Evolutionary conservation across 2,888 invertebrate genomes (phyloP), one percentile per base, ranked within the genome.

Genomic region (Drosophila pseudotakahashii): DNA sequence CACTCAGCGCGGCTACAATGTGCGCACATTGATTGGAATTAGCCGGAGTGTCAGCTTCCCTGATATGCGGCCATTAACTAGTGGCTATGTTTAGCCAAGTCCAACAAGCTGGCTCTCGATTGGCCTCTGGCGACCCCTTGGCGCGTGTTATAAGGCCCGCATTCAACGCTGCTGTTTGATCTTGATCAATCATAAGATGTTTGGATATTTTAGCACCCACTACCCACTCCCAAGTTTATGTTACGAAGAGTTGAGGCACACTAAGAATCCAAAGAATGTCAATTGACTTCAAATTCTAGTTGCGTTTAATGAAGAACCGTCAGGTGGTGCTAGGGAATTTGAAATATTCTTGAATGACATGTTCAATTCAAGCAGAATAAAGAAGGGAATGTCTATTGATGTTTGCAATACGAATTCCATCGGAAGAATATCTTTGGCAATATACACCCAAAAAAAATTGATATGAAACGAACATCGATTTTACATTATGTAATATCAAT

Each of bases 41-140:
- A 51, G 39, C 9, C 39, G 19, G 36, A 39, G 45, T 70, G 42
- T 42, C 13, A 23, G 50, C 34, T 34, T 34, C 34, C 10, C 34
- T 48, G 66, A 37, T 57, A 50, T 55, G 55, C 14, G 11, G 30
- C 30, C 41, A 52, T 52, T 68, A 37, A 59, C 23, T 42, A 48
- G 59, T 36, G 36, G n/a, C 37, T 50, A 42, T 48, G 52, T 52
- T 69, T 70, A 53, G 32, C 41, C 42, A 32, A 14, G 39, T 55
- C 11, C 51, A 72, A 50, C 76, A 62, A 77, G 81, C 79, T 76
- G 44, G 47, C 61, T 48, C 71, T 44, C 50, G 75, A 68, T 71
- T 81, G 78, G 77, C 78, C 78, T 75, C 58, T 81, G 60, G 19
- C 36, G 54, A 71, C 72, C 70, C 51, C 54, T 47, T 37, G 63